phyloP scores from a whole-genome alignment of 2,888 invertebrate genomes.

The Nineta flava region DNA sequence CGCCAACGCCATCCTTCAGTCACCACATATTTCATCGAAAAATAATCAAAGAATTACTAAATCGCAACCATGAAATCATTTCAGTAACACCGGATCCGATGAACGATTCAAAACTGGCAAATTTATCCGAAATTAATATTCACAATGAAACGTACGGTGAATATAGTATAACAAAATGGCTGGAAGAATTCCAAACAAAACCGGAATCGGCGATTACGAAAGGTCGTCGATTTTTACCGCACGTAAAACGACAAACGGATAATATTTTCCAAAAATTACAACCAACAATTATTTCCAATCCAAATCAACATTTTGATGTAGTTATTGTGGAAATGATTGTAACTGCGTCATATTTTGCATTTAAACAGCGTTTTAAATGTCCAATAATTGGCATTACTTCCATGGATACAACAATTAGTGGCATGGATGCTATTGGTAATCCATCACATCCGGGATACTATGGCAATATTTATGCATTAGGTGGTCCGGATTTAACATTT shows the following conservation, averaged over 20 bases:
- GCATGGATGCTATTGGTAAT: conserved; percentile 11
- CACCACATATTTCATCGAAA: conserved; percentile 22
- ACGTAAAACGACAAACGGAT: background rate
- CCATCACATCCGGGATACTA: conserved; percentile 12
- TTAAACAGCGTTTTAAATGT: conserved; percentile 16
- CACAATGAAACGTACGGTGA: conserved; percentile 18
- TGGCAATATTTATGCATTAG: conserved; percentile 3
- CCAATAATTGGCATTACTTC: conserved; percentile 16
- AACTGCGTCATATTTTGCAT: conserved; percentile 8
- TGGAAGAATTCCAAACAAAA: background rate
- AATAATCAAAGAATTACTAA: conserved; percentile 25
- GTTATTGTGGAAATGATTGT: conserved; percentile 15
- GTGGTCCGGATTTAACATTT: background rate
- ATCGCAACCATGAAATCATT: conserved; percentile 29
- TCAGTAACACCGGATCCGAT: conserved; percentile 28
- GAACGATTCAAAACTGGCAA: conserved; percentile 12
- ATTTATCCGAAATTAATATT: conserved; percentile 26
- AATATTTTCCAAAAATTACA: background rate
- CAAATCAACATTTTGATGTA: conserved; percentile 17
- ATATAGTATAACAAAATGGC: no score
- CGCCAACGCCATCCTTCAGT: conserved; percentile 20
- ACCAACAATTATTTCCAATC: background rate
- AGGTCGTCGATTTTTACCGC: background rate
- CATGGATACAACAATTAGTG: conserved; percentile 6
- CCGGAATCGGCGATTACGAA: background rate